Evolutionary conservation across 2,888 invertebrate genomes (phyloP).

Genomic region (Melanophora roralis): DNA sequence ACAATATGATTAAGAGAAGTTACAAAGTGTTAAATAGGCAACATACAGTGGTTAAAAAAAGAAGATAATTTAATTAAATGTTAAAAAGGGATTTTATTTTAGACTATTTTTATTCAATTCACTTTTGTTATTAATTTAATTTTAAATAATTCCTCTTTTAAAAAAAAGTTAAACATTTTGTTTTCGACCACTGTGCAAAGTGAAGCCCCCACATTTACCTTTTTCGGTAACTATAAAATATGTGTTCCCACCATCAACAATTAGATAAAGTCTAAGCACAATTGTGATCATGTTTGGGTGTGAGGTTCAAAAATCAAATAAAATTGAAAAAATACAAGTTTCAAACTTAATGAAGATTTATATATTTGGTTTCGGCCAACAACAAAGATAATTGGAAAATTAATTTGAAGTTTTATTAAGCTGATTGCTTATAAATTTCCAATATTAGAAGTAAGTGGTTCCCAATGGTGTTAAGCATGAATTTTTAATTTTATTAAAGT

Average conservation of each 20-base stretch:
- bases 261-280: neutral
- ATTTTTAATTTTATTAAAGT: too few species aligned
- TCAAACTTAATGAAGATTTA: slow-evolving; percentile 21
- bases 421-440: neutral
- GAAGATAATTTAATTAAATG: too few species aligned
- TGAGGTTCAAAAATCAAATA: neutral
- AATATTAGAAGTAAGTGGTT: too few species aligned
- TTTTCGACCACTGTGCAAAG: neutral
- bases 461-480: neutral
- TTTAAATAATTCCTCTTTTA: too few species aligned
- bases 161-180: neutral
- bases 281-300: slow-evolving; percentile 27
- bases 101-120: too few species aligned
- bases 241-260: slow-evolving; percentile 24
- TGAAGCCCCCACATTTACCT: slow-evolving; percentile 9
- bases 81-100: too few species aligned
- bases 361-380: neutral
- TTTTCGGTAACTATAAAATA: neutral
- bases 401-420: neutral
- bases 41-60: too few species aligned
- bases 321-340: neutral
- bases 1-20: too few species aligned
- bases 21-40: too few species aligned
- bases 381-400: neutral
- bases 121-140: too few species aligned